Conservation (phyloP, 1,140 invertebrate genomes). For the Cotesia vestalis region DNA sequence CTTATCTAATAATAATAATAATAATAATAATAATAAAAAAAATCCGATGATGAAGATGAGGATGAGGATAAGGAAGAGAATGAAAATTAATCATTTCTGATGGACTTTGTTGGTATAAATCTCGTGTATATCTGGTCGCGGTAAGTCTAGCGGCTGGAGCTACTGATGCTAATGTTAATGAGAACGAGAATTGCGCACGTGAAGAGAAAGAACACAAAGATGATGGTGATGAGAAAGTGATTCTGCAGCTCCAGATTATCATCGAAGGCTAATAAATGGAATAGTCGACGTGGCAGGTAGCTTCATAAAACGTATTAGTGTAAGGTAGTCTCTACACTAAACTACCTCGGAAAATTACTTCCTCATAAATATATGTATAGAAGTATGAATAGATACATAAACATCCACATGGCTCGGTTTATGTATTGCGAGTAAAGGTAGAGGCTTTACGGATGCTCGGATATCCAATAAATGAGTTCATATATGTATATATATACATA, state of each 20-base stretch:
- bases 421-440: too few relatives aligned
- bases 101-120: too few relatives aligned
- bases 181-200: background rate
- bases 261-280: conserved; percentile 40
- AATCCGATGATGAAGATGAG: background rate
- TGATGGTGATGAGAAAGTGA: conserved; percentile 5
- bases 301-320: conserved; percentile 16
- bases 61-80: background rate
- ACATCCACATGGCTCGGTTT: too few relatives aligned
- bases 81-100: conserved; percentile 25
- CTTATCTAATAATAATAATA: too few relatives aligned
- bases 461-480: conserved; percentile 25
- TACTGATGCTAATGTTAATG: too few relatives aligned
- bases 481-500: background rate
- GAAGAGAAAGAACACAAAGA: background rate
- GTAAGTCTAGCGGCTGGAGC: too few relatives aligned
- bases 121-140: too few relatives aligned
- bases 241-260: conserved; percentile 36
- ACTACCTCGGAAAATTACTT: conserved; percentile 40
- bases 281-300: conserved; percentile 10
- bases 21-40: too few relatives aligned
- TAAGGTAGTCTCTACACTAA: conserved; percentile 8
- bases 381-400: too few relatives aligned
- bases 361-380: conserved; percentile 32
- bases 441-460: conserved; percentile 37